phyloP scores from a whole-genome alignment of 2,888 invertebrate species.

The Nyleta sp. region DNA sequence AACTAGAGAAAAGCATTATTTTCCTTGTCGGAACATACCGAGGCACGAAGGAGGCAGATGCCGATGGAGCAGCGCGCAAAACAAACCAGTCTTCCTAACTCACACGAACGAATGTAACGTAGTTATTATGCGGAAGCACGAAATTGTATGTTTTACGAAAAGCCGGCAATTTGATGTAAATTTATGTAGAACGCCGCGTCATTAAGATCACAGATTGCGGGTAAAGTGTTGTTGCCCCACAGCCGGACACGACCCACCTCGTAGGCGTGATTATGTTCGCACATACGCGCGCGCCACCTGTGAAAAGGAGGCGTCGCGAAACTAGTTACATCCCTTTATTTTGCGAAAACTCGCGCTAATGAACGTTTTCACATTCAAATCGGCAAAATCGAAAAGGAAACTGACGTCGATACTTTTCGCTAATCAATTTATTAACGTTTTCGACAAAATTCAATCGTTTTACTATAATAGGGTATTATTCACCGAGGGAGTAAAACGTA shows the following conservation, averaged over 20 bases:
- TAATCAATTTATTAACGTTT: too few species aligned
- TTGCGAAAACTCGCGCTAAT: background rate
- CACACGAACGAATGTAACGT: constrained; percentile 54
- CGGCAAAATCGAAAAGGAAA: background rate
- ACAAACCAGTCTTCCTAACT: constrained; percentile 66
- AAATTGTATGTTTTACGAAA: constrained; percentile 77
- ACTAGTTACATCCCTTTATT: constrained; percentile 20
- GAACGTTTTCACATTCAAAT: constrained; percentile 36
- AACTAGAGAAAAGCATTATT: constrained; percentile 10
- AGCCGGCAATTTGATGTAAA: constrained; percentile 80
- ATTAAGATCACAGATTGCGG: constrained; percentile 78
- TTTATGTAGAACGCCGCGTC: constrained; percentile 78
- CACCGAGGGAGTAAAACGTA: too few species aligned
- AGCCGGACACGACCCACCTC: constrained; percentile 59
- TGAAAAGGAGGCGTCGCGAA: constrained; percentile 39
- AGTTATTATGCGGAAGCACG: constrained; percentile 72
- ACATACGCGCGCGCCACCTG: constrained; percentile 44
- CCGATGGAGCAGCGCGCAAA: constrained; percentile 46
- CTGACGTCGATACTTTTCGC: too few species aligned
- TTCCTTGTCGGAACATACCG: constrained; percentile 5
- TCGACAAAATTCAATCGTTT: too few species aligned
- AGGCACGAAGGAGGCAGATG: constrained; percentile 22
- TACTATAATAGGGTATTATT: too few species aligned
- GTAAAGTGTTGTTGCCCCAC: constrained; percentile 63
- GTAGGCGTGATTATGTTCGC: constrained; percentile 56